Evolutionary conservation across 2,888 invertebrate species (phyloP).

Genomic region (Dryomyza anilis): DNA sequence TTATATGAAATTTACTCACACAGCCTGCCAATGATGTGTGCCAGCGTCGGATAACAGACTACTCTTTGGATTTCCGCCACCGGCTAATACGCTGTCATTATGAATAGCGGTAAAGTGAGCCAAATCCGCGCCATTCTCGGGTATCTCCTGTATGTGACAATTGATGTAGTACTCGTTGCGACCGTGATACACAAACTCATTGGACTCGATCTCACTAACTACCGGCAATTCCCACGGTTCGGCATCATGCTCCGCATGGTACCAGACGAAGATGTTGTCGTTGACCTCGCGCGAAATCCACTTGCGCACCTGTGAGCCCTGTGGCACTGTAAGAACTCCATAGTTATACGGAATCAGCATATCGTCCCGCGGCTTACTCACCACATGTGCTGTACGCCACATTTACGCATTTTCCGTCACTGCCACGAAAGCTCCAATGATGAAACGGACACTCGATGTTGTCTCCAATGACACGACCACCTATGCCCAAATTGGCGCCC

Average conservation of each 20-base stretch:
- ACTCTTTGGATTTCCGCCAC: constrained; percentile 57
- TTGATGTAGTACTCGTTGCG: constrained; percentile 78
- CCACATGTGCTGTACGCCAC: constrained; percentile 74
- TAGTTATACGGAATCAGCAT: neutral
- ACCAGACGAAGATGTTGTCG: constrained; percentile 80
- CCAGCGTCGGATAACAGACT: constrained; percentile 58
- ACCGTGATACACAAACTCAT: constrained; percentile 72
- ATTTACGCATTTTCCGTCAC: constrained; percentile 73
- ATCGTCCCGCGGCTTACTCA: constrained; percentile 20
- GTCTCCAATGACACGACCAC: constrained; percentile 76
- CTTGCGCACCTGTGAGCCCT: constrained; percentile 70
- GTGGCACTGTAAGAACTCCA: constrained; percentile 67
- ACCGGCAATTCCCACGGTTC: constrained; percentile 73
- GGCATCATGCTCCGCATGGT: constrained; percentile 72
- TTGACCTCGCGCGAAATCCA: constrained; percentile 76
- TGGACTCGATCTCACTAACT: constrained; percentile 64
- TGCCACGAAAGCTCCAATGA: constrained; percentile 79
- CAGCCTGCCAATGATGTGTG: constrained; percentile 66
- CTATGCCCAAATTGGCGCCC: constrained; percentile 84
- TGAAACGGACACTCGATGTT: constrained; percentile 91
- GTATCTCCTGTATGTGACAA: constrained; percentile 80
- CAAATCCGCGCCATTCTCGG: constrained; percentile 88
- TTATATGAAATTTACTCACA: constrained; percentile 40
- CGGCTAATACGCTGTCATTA: constrained; percentile 66
- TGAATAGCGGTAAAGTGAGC: constrained; percentile 82